Percentiles rank a stretch among this genome's conserved stretches.
phyloP scores from a whole-genome alignment of 2,888 invertebrate species.

The Amphipyra tragopoginis region DNA sequence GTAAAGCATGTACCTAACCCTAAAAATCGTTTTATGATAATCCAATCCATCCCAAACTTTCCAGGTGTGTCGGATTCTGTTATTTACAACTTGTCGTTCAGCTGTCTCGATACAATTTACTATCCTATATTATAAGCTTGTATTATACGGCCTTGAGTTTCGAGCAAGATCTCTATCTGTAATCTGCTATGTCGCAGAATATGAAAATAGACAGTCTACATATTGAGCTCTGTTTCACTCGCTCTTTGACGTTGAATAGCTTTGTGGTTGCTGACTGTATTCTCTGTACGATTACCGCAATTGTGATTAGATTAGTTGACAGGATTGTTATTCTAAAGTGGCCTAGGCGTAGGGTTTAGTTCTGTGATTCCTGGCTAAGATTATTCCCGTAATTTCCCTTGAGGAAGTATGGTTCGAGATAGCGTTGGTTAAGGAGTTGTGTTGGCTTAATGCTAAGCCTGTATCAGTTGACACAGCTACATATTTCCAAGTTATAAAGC shows the following conservation, averaged over 20 bases:
- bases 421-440: background rate
- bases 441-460: background rate
- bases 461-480: background rate
- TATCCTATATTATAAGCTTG: slow-evolving; percentile 42
- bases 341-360: slow-evolving; percentile 13
- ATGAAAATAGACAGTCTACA: slow-evolving; percentile 49
- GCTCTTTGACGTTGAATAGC: slow-evolving; percentile 22
- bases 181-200: slow-evolving; percentile 47
- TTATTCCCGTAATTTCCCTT: slow-evolving; percentile 6
- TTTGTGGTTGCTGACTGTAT: slow-evolving; percentile 29
- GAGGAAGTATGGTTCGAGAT: background rate
- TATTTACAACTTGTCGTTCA: slow-evolving; percentile 41
- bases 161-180: slow-evolving; percentile 37
- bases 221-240: slow-evolving; percentile 40
- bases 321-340: slow-evolving; percentile 1
- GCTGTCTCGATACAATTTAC: slow-evolving; percentile 34
- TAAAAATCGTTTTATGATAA: slow-evolving; percentile 43
- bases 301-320: slow-evolving; percentile 33
- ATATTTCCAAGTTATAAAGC: too few species aligned
- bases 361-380: background rate
- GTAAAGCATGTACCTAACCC: slow-evolving; percentile 11
- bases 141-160: slow-evolving; percentile 39
- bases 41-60: slow-evolving; percentile 42
- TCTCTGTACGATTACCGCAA: slow-evolving; percentile 21
- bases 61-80: slow-evolving; percentile 44